These are phyloP conservation scores for Lepidocyrtinus sp. DNA, from an alignment of 2,888 invertebrate species.

Conservation along the genomic window DNA sequence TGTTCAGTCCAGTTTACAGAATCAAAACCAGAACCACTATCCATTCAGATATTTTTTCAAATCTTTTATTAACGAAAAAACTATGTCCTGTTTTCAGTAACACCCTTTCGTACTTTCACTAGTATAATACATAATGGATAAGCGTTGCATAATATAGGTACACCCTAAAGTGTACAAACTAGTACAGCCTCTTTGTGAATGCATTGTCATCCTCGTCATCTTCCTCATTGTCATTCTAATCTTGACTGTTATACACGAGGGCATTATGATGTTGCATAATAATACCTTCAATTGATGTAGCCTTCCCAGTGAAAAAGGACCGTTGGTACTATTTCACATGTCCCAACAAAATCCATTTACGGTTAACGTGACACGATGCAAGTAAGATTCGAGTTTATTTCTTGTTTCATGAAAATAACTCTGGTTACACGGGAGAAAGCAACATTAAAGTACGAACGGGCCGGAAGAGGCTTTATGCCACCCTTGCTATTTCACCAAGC, in stretches of 20 bases:
- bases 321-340: not conserved
- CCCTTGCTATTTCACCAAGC: too few species aligned
- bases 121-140: conserved; percentile 2
- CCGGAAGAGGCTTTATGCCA: too few species aligned
- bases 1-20: too few species aligned
- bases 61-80: too few species aligned
- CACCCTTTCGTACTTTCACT: too few species aligned
- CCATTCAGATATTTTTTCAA: too few species aligned
- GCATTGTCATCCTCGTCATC: conserved; percentile 27
- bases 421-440: conserved; percentile 22
- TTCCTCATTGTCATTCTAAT: conserved; percentile 9
- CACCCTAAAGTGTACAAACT: not conserved
- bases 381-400: conserved; percentile 57
- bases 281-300: conserved; percentile 41
- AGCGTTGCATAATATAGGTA: not conserved
- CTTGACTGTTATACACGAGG: not conserved
- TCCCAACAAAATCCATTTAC: conserved; percentile 54
- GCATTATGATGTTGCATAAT: conserved; percentile 38
- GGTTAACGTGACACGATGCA: conserved; percentile 52
- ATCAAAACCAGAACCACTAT: too few species aligned
- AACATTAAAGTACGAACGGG: conserved; percentile 29
- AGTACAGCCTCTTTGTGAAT: conserved; percentile 1
- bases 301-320: too few species aligned
- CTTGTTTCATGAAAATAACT: conserved; percentile 51
- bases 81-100: too few species aligned